phyloP scores from a whole-genome alignment of 2,113 vertebrate genomes.

The Prietella phreatophila region DNA sequence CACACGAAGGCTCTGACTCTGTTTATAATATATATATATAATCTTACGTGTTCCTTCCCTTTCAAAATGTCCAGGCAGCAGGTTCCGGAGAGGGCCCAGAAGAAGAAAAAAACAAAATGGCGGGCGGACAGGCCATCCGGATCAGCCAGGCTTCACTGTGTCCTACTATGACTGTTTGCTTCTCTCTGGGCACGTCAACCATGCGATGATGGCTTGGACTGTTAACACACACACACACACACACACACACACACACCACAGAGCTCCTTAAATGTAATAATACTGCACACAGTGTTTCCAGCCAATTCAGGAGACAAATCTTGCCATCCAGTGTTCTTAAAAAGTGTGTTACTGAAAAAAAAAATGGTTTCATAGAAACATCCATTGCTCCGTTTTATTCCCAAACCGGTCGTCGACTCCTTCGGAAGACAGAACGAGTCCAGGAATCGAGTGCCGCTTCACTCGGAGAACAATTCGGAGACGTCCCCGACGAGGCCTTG shows the following conservation, averaged over 20 bases:
- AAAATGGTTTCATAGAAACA: background rate
- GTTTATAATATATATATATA: background rate
- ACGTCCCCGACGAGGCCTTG: slow-evolving; percentile 48
- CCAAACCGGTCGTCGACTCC: background rate
- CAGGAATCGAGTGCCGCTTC: slow-evolving; percentile 39
- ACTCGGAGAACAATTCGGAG: slow-evolving; percentile 42
- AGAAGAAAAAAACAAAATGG: slow-evolving; percentile 97
- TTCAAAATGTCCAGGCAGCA: slow-evolving; percentile 80
- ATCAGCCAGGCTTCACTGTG: slow-evolving; percentile 89
- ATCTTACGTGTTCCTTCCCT: background rate
- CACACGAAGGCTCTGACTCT: too few species aligned
- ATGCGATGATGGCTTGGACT: slow-evolving; percentile 55
- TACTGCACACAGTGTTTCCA: slow-evolving; percentile 15
- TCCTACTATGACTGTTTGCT: slow-evolving; percentile 84
- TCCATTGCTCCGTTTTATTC: slow-evolving; percentile 1
- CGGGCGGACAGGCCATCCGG: slow-evolving; percentile 85
- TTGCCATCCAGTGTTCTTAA: background rate
- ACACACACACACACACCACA: slow-evolving; percentile 17
- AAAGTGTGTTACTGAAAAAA: background rate
- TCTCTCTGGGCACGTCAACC: slow-evolving; percentile 45
- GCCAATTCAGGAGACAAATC: slow-evolving; percentile 8
- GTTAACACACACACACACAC: slow-evolving; percentile 35
- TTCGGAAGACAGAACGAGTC: background rate
- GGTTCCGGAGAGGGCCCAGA: slow-evolving; percentile 92
- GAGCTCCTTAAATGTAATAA: slow-evolving; percentile 21